These are phyloP conservation scores for Myrmecophaga tridactyla DNA, from an alignment of 2,113 vertebrate genomes.

Conservation along the genomic window DNA sequence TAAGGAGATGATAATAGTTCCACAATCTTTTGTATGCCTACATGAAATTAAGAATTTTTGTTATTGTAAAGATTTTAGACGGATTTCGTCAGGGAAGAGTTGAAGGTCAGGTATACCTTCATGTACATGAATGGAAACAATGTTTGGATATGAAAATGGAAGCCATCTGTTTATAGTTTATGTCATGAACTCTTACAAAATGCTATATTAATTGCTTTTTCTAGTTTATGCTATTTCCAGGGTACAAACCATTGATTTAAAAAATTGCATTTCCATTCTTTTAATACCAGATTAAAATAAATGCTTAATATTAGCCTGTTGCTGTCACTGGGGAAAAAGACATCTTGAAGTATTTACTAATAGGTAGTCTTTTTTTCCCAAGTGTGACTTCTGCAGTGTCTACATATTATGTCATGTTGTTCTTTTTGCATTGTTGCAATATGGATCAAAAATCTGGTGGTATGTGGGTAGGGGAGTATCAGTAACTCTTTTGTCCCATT, in stretches of 20 bases:
- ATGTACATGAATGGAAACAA: slow-evolving; percentile 43
- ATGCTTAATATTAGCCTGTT: slow-evolving; percentile 34
- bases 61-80: slow-evolving; percentile 1
- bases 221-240: slow-evolving; percentile 64
- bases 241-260: slow-evolving; percentile 49
- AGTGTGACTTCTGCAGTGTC: slow-evolving; percentile 44
- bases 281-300: slow-evolving; percentile 43
- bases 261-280: neutral
- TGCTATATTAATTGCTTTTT: slow-evolving; percentile 58
- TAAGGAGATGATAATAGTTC: neutral
- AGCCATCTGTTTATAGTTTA: slow-evolving; percentile 67
- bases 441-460: slow-evolving; percentile 37
- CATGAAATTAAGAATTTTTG: slow-evolving; percentile 8
- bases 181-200: slow-evolving; percentile 63
- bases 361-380: slow-evolving; percentile 42
- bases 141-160: slow-evolving; percentile 53
- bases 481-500: slow-evolving; percentile 36
- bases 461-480: neutral
- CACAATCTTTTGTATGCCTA: neutral
- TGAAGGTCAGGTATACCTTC: slow-evolving; percentile 34
- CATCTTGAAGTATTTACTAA: slow-evolving; percentile 25
- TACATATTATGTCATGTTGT: slow-evolving; percentile 26
- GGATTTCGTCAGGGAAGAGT: neutral
- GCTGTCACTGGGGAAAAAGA: slow-evolving; percentile 55
- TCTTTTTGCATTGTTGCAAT: slow-evolving; percentile 60